Conservation (phyloP, 2,888 invertebrate species). For the Eledone cirrhosa region DNA sequence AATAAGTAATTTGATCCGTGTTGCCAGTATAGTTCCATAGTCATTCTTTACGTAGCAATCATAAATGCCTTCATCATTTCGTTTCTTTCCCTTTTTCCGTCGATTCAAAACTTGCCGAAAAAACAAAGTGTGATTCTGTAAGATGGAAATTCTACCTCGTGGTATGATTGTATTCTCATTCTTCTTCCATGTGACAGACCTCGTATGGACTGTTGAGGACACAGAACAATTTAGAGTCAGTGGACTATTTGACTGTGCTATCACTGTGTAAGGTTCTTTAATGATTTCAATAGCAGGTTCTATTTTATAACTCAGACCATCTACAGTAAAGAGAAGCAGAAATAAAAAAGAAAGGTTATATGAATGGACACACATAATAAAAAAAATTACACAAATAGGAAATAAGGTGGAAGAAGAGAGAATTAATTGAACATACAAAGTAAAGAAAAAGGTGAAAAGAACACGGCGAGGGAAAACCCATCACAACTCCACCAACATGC, state of each 20-base stretch:
- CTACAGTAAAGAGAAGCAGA: background rate
- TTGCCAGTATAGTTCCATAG: conserved; percentile 38
- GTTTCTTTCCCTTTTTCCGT: conserved; percentile 42
- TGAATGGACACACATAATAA: background rate
- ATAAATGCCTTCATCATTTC: conserved; percentile 35
- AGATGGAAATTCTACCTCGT: conserved; percentile 37
- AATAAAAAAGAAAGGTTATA: background rate
- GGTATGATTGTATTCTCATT: conserved; percentile 39
- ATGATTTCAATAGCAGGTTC: conserved; percentile 19
- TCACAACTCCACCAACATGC: too few relatives aligned
- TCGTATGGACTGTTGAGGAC: conserved; percentile 32
- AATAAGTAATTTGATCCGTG: conserved; percentile 37
- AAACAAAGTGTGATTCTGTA: conserved; percentile 45
- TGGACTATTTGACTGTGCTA: conserved; percentile 45
- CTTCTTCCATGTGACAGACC: conserved; percentile 43
- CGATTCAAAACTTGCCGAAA: conserved; percentile 43
- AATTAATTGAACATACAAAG: too few relatives aligned
- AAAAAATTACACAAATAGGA: background rate
- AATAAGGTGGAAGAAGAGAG: background rate
- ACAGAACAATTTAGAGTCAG: conserved; percentile 47
- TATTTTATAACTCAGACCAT: conserved; percentile 17
- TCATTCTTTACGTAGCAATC: conserved; percentile 29
- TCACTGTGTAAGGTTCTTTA: conserved; percentile 35
- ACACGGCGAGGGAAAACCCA: too few relatives aligned
- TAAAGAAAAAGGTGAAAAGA: too few relatives aligned